These are phyloP conservation scores for Myiagra hebetior DNA, from an alignment of 2,113 vertebrate genomes.

Conservation along the genomic window DNA sequence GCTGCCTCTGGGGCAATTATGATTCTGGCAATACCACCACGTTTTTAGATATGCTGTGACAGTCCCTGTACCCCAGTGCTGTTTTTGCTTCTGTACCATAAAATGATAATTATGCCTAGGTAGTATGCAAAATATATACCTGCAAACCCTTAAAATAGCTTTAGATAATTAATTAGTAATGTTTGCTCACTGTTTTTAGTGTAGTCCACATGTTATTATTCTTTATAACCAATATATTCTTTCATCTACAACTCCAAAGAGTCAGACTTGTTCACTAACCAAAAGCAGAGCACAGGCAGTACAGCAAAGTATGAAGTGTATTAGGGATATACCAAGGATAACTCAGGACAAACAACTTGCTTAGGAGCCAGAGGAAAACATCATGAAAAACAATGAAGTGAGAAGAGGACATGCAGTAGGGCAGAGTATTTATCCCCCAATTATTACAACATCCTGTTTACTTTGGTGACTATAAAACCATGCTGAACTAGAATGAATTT, in stretches of 20 bases:
- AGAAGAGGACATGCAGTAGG: background rate
- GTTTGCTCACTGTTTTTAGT: background rate
- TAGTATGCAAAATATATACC: background rate
- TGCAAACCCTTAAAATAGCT: background rate
- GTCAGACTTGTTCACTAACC: background rate
- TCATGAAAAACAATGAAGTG: background rate
- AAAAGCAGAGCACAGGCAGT: background rate
- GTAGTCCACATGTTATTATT: background rate
- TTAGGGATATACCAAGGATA: background rate
- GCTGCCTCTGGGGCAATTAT: background rate
- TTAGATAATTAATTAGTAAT: background rate
- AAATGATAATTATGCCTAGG: background rate
- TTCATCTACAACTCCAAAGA: background rate
- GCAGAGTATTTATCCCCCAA: background rate
- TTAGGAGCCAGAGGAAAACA: background rate
- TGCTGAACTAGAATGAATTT: background rate
- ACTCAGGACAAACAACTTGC: background rate
- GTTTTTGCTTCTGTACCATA: background rate
- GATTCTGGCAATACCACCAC: background rate
- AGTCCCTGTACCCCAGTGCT: background rate
- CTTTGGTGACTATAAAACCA: background rate
- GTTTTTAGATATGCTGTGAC: background rate
- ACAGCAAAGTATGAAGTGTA: background rate
- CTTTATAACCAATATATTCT: background rate
- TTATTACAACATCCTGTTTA: background rate